Evolutionary conservation across 2,113 vertebrate species (phyloP).

Genomic region (Ellobius talpinus): DNA sequence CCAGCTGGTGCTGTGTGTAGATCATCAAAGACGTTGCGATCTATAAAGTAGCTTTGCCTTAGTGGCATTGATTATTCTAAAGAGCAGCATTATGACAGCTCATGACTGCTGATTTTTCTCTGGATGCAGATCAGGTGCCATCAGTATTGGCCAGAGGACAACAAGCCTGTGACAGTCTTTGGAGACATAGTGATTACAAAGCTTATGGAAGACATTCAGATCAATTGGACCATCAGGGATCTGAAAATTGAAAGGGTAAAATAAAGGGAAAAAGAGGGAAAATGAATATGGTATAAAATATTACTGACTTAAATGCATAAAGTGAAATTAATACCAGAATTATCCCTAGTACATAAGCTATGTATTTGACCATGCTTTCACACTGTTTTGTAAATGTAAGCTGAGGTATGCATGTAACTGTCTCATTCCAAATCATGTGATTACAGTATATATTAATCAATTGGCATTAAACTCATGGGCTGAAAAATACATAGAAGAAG

Average conservation of each 20-base stretch:
- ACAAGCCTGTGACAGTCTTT: constrained; percentile 98
- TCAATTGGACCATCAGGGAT: constrained; percentile 96
- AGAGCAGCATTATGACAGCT: not conserved
- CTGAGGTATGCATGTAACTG: not conserved
- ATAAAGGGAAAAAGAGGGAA: not conserved
- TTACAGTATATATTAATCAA: constrained; percentile 15
- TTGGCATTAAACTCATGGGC: not conserved
- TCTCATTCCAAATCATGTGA: not conserved
- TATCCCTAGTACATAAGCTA: not conserved
- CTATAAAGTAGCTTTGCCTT: not conserved
- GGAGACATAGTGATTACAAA: constrained; percentile 99
- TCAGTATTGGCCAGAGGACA: constrained; percentile 99
- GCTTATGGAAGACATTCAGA: constrained; percentile 93
- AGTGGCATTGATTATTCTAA: not conserved
- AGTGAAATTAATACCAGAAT: constrained; percentile 7
- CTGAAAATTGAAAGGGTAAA: constrained; percentile 98
- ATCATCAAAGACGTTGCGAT: not conserved
- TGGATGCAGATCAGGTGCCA: constrained; percentile 96
- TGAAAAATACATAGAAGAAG: not conserved
- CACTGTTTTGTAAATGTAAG: not conserved
- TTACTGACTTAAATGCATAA: not conserved
- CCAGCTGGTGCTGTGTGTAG: not conserved
- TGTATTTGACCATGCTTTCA: not conserved
- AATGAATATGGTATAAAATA: not conserved
- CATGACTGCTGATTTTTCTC: constrained; percentile 40